phyloP scores from a whole-genome alignment of 1,140 invertebrate genomes.

The Galleria mellonella region DNA sequence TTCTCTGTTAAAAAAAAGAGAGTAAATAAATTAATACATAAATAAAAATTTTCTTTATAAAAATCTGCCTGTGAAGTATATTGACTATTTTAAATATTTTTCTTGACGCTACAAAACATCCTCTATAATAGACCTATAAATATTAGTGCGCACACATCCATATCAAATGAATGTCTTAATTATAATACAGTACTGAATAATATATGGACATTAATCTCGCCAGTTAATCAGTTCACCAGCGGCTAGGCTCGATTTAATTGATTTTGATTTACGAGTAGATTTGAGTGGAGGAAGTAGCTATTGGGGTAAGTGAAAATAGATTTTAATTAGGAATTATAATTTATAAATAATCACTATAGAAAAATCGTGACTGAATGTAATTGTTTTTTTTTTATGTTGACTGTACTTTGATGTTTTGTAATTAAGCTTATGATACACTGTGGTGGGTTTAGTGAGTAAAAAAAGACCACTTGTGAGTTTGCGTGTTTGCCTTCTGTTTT shows the following conservation, averaged over 20 bases:
- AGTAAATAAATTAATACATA: no score
- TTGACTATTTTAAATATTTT: no score
- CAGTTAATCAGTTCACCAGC: constrained; percentile 16
- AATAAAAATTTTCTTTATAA: no score
- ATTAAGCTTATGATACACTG: not conserved
- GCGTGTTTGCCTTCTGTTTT: not conserved
- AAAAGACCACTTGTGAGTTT: no score
- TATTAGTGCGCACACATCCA: constrained; percentile 10
- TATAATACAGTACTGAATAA: constrained; percentile 19
- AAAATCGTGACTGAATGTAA: constrained; percentile 2
- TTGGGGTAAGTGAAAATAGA: constrained; percentile 1
- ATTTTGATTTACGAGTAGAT: constrained; percentile 16
- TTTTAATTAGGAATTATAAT: constrained; percentile 6
- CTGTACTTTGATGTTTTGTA: not conserved
- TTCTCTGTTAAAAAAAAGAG: no score
- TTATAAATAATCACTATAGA: not conserved
- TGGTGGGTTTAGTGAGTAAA: not conserved
- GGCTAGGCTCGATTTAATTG: constrained; percentile 18
- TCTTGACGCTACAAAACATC: not conserved
- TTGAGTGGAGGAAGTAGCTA: not conserved
- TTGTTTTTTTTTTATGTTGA: constrained; percentile 1
- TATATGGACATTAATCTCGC: constrained; percentile 18
- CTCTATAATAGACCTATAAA: constrained; percentile 15
- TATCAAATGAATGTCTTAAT: constrained; percentile 21
- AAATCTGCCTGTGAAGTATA: no score